phyloP scores from a whole-genome alignment of 2,888 invertebrate species.

The Oegoconia quadripuncta region DNA sequence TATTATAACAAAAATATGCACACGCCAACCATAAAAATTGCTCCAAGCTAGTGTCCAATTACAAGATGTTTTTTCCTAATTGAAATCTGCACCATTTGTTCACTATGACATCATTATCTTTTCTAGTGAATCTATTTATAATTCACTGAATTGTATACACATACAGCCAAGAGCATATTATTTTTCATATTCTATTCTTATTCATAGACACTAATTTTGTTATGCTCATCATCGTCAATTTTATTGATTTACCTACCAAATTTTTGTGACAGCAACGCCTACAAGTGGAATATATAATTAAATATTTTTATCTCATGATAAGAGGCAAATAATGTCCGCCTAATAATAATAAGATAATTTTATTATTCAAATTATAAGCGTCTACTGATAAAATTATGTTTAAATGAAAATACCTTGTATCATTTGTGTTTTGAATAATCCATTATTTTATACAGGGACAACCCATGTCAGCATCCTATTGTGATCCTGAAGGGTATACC shows the following conservation, averaged over 20 bases:
- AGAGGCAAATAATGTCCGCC: conserved; percentile 29
- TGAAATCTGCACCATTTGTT: conserved; percentile 49
- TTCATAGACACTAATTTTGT: conserved; percentile 1
- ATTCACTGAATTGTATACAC: conserved; percentile 44
- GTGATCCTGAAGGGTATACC: conserved; percentile 84
- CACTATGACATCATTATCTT: conserved; percentile 65
- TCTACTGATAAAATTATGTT: conserved; percentile 10
- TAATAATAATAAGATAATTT: conserved; percentile 34
- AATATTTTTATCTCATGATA: conserved; percentile 39
- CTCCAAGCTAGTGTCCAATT: conserved; percentile 17
- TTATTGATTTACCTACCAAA: neutral
- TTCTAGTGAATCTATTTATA: conserved; percentile 59
- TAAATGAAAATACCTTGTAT: too few species aligned
- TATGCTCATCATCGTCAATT: neutral
- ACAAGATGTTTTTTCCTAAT: conserved; percentile 17
- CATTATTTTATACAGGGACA: conserved; percentile 72
- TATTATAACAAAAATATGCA: too few species aligned
- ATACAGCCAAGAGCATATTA: conserved; percentile 41
- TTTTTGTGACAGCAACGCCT: conserved; percentile 37
- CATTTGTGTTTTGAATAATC: too few species aligned
- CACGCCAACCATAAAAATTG: too few species aligned
- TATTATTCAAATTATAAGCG: conserved; percentile 22
- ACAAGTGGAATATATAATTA: conserved; percentile 18
- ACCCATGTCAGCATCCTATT: conserved; percentile 86
- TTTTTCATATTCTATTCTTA: conserved; percentile 28